Evolutionary conservation across 2,113 vertebrate genomes (phyloP).

Genomic region (Neofelis nebulosa): DNA sequence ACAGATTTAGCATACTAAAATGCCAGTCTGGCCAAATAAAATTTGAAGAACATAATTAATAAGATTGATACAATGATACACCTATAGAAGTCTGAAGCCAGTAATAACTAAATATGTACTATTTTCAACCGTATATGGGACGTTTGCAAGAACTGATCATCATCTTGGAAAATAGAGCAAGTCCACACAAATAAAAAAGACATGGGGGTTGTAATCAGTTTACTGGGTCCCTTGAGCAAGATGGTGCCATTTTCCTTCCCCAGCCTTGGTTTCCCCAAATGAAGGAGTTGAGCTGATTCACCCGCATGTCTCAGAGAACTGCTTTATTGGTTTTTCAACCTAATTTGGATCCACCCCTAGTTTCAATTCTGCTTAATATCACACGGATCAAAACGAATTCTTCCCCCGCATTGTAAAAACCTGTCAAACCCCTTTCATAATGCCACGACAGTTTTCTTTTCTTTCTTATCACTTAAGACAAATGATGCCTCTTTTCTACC

Average conservation of each 20-base stretch:
- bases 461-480: conserved; percentile 17
- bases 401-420: conserved; percentile 33
- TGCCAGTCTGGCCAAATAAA: not conserved
- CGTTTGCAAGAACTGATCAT: not conserved
- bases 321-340: not conserved
- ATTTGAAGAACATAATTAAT: not conserved
- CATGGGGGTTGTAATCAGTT: not conserved
- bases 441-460: not conserved
- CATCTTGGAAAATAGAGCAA: not conserved
- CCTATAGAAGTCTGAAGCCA: not conserved
- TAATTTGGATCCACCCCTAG: not conserved
- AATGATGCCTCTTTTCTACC: not conserved
- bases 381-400: conserved; percentile 21
- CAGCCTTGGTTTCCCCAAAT: not conserved
- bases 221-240: not conserved
- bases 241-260: not conserved
- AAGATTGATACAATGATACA: not conserved
- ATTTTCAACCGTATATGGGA: not conserved
- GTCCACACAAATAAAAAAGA: not conserved
- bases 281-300: not conserved
- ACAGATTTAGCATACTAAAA: not conserved
- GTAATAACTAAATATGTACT: not conserved
- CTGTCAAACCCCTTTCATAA: conserved; percentile 45
- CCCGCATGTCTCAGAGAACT: not conserved
- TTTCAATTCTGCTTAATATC: conserved; percentile 23